Evolutionary conservation across 2,797 vertebrate genomes (phyloP), one percentile per base, ranked within the genome.

Genomic region (Harpagifer antarcticus): DNA sequence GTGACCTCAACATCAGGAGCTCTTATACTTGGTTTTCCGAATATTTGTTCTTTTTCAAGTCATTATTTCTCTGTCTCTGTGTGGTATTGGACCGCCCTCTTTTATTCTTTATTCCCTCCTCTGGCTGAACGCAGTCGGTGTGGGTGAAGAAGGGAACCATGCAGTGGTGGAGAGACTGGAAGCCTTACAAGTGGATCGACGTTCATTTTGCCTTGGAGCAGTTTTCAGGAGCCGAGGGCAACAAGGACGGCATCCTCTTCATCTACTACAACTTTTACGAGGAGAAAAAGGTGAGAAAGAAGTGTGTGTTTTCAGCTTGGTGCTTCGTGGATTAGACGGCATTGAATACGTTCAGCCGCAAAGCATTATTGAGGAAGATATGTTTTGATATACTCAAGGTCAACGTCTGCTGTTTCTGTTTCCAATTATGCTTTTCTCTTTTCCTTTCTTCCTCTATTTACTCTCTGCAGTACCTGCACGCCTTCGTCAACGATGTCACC

Each of bases 101-200:
- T 63, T 23, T 42, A 23, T 68, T 58, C 12, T 40, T 54, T 6
- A 19, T 64, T 17, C 44, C 1, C 1, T 70, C 12, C 4, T 64
- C 44, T 57, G 8, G 9, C n/a, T 20, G 31, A 19, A 20, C n/a
- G 3, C 43, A 99, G 98, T 97, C 97, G 0, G 97, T 99, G 83
- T 99, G 98, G 98, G 96, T 99, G 81, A 99, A 99, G 93, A 99
- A 97, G 0, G 98, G 97, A 13, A 81, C 91, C 57, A 93, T 99
- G 95, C 97, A 98, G 82, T 99, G 98, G 98, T 99, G 97, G 98
- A 95, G 96, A 68, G 97, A 96, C 86, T 98, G 97, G 97, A 98
- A 99, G 85, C 98, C 98, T 2, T 89, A 98, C 76, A 98, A 96
- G 81, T 99, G 98, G 98, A 86, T 96, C 40, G 97, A 99, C 0